A percentile compares a stretch with the other conserved stretches of the same genome.
Evolutionary conservation across 2,888 invertebrate genomes (phyloP).

Genomic region (Hedychridium roseum): DNA sequence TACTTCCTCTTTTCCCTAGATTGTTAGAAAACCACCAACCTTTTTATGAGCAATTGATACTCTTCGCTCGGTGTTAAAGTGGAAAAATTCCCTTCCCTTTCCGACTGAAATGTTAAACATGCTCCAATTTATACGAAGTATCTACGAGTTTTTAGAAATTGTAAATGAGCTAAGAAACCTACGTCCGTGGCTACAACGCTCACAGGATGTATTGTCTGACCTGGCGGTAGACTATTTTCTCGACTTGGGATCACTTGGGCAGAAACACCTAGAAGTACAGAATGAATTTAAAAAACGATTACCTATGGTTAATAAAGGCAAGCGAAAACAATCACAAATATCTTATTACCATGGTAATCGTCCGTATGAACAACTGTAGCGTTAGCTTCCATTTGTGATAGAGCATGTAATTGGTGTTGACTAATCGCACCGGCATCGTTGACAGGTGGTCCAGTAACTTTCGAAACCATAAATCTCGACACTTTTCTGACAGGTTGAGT

Average conservation of each 20-base stretch:
- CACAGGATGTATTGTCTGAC: conserved; percentile 35
- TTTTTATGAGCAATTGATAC: conserved; percentile 60
- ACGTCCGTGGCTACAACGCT: conserved; percentile 44
- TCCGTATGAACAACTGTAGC: conserved; percentile 37
- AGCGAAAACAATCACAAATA: not conserved
- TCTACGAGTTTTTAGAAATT: too few relatives aligned
- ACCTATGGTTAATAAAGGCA: too few relatives aligned
- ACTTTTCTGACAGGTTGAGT: conserved; percentile 73
- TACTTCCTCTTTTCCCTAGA: conserved; percentile 1
- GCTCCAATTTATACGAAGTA: too few relatives aligned
- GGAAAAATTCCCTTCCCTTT: conserved; percentile 55
- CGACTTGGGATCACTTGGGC: conserved; percentile 52
- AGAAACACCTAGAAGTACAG: conserved; percentile 31
- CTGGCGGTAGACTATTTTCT: conserved; percentile 55
- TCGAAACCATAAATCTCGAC: conserved; percentile 78
- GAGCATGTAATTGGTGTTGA: conserved; percentile 27
- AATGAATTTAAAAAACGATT: too few relatives aligned
- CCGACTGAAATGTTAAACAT: conserved; percentile 35
- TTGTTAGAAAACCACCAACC: conserved; percentile 36
- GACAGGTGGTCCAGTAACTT: conserved; percentile 58
- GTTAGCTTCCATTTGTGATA: conserved; percentile 31
- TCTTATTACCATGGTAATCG: conserved; percentile 40
- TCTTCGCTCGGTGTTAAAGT: conserved; percentile 59
- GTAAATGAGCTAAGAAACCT: conserved; percentile 27
- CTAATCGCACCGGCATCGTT: conserved; percentile 26